These are phyloP conservation scores for Drosophila grimshawi DNA, from an alignment of 1,140 invertebrate genomes.

Conservation along the genomic window DNA sequence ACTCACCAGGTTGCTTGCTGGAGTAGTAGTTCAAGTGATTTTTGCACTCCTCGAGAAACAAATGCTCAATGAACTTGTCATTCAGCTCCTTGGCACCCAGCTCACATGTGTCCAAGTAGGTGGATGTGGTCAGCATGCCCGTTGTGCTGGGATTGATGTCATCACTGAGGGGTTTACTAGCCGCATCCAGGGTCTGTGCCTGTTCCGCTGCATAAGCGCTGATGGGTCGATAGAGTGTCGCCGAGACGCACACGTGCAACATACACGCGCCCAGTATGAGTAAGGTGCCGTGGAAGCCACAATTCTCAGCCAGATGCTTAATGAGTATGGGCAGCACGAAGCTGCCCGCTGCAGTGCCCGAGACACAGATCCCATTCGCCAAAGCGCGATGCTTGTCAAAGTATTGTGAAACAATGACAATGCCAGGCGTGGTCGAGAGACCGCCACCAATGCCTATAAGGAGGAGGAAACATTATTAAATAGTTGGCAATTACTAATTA, in stretches of 20 bases:
- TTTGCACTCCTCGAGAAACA: conserved; percentile 82
- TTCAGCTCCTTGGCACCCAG: conserved; percentile 58
- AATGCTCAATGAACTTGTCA: conserved; percentile 81
- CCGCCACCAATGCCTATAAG: conserved; percentile 89
- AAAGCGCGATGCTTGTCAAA: conserved; percentile 91
- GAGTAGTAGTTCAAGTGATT: conserved; percentile 80
- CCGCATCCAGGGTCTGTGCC: conserved; percentile 46
- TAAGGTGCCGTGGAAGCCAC: conserved; percentile 90
- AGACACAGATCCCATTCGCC: conserved; percentile 92
- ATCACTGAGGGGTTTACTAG: conserved; percentile 60
- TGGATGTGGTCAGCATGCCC: conserved; percentile 78
- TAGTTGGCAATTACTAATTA: too few species aligned
- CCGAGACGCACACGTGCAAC: conserved; percentile 90
- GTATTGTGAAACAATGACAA: conserved; percentile 92
- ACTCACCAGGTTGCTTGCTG: conserved; percentile 68
- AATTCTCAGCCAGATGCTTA: conserved; percentile 88
- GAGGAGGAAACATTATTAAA: background rate
- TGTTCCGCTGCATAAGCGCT: conserved; percentile 69
- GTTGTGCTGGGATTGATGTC: conserved; percentile 76
- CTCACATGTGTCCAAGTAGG: conserved; percentile 78
- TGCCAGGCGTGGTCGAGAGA: conserved; percentile 91
- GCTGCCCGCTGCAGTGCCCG: conserved; percentile 91
- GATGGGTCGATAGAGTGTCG: conserved; percentile 88
- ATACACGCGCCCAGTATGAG: conserved; percentile 91
- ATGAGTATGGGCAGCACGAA: conserved; percentile 91